Percentiles rank a stretch among this genome's conserved stretches.
Evolutionary conservation across 35 echinoderm and acorn worm species (phyloP).

Genomic region (Lytechinus pictus): DNA sequence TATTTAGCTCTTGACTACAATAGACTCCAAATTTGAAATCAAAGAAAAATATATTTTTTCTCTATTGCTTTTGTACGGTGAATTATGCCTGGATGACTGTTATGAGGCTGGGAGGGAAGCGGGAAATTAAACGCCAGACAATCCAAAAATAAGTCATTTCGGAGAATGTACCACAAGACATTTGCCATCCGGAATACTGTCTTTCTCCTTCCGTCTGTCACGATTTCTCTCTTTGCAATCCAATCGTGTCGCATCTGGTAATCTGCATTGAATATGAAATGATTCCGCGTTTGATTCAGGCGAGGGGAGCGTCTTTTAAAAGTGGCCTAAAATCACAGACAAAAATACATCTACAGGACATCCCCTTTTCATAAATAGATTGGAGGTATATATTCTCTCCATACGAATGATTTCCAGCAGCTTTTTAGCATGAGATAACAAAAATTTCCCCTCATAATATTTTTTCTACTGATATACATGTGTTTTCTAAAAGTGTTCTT

Average conservation of each 20-base stretch:
- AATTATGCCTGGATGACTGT: not conserved
- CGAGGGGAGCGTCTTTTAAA: not conserved
- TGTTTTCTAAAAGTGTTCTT: too few species aligned
- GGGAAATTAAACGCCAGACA: slow-evolving; percentile 40
- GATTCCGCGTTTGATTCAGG: not conserved
- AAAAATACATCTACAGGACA: not conserved
- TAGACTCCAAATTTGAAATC: not conserved
- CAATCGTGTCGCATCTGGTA: not conserved
- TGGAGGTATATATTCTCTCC: not conserved
- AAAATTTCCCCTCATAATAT: too few species aligned
- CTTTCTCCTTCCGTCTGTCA: not conserved
- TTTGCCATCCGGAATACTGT: not conserved
- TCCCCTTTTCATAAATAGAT: not conserved
- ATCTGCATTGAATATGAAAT: not conserved
- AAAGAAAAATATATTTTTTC: not conserved
- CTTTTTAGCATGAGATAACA: too few species aligned
- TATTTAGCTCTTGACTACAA: not conserved
- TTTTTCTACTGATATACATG: too few species aligned
- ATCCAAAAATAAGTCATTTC: slow-evolving; percentile 23
- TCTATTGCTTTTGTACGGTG: not conserved
- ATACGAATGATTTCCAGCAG: too few species aligned
- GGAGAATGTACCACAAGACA: slow-evolving; percentile 1
- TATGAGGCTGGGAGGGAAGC: not conserved
- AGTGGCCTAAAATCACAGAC: not conserved
- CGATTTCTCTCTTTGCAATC: not conserved